Evolutionary conservation across 2,888 invertebrate species (phyloP).

Genomic region (Phyllotreta striolata): DNA sequence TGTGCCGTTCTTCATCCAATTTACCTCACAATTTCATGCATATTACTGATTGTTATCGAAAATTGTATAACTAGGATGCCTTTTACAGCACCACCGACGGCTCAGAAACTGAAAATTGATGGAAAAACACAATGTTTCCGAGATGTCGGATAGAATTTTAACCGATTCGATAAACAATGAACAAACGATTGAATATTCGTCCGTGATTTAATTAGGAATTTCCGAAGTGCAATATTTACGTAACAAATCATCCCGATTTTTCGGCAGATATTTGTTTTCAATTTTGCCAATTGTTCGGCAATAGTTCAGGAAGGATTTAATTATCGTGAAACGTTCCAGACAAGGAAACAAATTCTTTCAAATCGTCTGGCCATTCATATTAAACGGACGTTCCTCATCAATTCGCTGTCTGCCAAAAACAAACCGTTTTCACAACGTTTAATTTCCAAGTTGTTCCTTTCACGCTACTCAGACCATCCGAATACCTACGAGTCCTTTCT

Average conservation of each 20-base stretch:
- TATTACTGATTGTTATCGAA: conserved; percentile 24
- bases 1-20: conserved; percentile 10
- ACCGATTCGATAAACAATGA: conserved; percentile 21
- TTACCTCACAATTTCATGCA: conserved; percentile 20
- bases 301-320: neutral
- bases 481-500: conserved; percentile 9
- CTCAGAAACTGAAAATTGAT: conserved; percentile 22
- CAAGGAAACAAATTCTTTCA: conserved; percentile 14
- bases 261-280: too few relatives aligned
- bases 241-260: neutral
- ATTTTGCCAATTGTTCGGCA: neutral
- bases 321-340: neutral
- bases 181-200: conserved; percentile 15
- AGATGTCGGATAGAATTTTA: conserved; percentile 13
- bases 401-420: conserved; percentile 28
- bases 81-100: conserved; percentile 8
- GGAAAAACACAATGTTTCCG: conserved; percentile 10
- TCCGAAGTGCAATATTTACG: neutral
- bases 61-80: conserved; percentile 16
- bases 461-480: conserved; percentile 25
- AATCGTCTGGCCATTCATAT: conserved; percentile 20
- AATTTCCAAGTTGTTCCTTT: conserved; percentile 20
- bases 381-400: conserved; percentile 22
- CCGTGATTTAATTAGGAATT: conserved; percentile 17
- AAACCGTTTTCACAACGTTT: conserved; percentile 27